Evolutionary conservation across 2,113 vertebrate genomes (phyloP).

Genomic region (human (Homo sapiens)): DNA sequence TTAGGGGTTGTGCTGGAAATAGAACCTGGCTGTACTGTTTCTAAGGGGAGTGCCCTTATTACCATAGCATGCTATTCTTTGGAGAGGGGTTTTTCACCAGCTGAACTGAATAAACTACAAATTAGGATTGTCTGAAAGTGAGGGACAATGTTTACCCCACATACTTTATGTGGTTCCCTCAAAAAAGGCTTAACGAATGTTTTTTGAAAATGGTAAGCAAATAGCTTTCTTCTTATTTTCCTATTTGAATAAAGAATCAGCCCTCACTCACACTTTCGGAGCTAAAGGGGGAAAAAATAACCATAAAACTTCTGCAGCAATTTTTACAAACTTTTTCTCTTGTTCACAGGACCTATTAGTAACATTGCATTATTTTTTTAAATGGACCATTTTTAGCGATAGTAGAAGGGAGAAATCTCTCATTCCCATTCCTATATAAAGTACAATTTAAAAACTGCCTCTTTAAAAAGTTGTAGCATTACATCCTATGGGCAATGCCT

Average conservation of each 20-base stretch:
- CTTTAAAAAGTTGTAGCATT: slow-evolving; percentile 59
- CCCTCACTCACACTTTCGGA: neutral
- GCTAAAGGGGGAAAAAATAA: neutral
- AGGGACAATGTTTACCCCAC: neutral
- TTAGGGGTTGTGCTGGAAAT: neutral
- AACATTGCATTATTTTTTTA: slow-evolving; percentile 25
- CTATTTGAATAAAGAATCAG: neutral
- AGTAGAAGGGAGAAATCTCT: neutral
- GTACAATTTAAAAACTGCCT: slow-evolving; percentile 68
- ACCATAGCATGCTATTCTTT: neutral
- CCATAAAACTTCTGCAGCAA: neutral
- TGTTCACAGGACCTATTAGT: neutral
- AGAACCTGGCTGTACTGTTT: neutral
- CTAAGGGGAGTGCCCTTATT: neutral
- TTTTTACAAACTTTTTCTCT: neutral
- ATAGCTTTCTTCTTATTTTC: neutral
- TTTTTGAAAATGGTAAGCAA: neutral
- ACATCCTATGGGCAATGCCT: slow-evolving; percentile 74
- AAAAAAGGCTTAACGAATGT: neutral
- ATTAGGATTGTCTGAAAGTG: neutral
- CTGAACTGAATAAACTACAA: neutral
- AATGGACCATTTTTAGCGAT: slow-evolving; percentile 63
- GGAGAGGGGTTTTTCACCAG: neutral
- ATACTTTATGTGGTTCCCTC: neutral
- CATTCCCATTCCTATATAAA: slow-evolving; percentile 16